These are phyloP conservation scores for Seira ritae DNA, from an alignment of 2,888 invertebrate species.

Conservation along the genomic window DNA sequence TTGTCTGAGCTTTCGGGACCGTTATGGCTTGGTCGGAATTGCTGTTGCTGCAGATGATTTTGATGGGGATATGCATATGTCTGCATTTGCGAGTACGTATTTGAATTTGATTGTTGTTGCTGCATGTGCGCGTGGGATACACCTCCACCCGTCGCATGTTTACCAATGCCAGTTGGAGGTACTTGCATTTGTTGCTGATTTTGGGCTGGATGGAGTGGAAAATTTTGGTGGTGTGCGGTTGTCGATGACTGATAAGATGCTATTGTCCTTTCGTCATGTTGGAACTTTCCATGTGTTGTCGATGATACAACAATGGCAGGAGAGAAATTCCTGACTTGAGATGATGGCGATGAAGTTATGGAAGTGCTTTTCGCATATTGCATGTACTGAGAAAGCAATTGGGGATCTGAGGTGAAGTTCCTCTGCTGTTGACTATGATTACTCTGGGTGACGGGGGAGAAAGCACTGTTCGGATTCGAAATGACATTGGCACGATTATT, in stretches of 20 bases:
- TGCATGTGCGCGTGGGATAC: no score
- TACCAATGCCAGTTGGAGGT: no score
- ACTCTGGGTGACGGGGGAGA: conserved; percentile 20
- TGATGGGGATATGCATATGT: conserved; percentile 32
- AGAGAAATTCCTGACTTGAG: neutral
- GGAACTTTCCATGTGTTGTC: conserved; percentile 8
- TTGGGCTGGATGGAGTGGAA: neutral
- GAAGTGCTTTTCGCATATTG: conserved; percentile 64
- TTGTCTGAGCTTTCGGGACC: no score
- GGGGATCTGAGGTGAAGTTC: conserved; percentile 71
- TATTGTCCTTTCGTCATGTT: neutral
- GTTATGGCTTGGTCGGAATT: neutral
- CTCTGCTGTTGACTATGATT: conserved; percentile 23
- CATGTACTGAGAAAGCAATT: conserved; percentile 71
- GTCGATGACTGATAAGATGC: neutral
- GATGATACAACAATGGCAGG: neutral
- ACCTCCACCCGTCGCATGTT: no score
- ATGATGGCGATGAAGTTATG: neutral
- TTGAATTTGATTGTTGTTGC: neutral
- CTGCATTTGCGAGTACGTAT: neutral
- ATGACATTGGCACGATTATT: conserved; percentile 30
- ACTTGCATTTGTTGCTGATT: conserved; percentile 12
- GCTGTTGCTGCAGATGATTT: conserved; percentile 6
- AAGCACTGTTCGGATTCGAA: neutral
- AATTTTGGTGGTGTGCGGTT: neutral